Conservation (phyloP, 37 sponge, comb jelly and placozoan genomes). For the Haliclona indistincta region DNA sequence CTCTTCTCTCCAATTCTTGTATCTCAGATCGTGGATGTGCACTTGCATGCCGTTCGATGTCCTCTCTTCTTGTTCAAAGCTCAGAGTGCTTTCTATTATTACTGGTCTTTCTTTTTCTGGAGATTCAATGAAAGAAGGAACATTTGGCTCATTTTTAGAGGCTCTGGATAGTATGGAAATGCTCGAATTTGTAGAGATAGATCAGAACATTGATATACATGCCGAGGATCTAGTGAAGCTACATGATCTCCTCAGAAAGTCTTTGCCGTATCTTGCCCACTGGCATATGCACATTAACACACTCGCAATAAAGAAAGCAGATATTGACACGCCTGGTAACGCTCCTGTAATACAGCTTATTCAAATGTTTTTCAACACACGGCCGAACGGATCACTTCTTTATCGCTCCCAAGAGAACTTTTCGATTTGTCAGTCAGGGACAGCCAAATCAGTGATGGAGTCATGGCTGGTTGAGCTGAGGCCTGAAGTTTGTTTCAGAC, state of each 20-base stretch:
- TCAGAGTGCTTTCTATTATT: background rate
- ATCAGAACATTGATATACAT: background rate
- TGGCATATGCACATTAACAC: background rate
- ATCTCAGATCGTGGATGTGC: background rate
- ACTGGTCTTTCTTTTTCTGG: background rate
- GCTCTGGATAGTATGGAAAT: background rate
- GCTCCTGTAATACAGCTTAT: background rate
- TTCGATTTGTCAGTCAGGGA: background rate
- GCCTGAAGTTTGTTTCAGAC: constrained; percentile 13
- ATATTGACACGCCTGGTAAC: background rate
- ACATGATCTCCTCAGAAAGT: background rate
- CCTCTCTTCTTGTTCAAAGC: background rate
- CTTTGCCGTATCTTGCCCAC: background rate
- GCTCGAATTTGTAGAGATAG: background rate
- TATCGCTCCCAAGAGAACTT: background rate
- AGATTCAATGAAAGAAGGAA: background rate
- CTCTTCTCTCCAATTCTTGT: background rate
- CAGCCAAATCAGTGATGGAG: background rate
- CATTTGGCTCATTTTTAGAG: background rate
- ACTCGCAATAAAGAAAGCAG: background rate
- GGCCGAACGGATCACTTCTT: background rate
- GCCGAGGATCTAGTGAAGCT: background rate
- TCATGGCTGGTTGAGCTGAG: background rate
- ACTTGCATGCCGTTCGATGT: background rate
- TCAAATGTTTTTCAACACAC: background rate